Conservation (phyloP, 2,113 vertebrate species). For the Chaetorhynchus papuensis region DNA sequence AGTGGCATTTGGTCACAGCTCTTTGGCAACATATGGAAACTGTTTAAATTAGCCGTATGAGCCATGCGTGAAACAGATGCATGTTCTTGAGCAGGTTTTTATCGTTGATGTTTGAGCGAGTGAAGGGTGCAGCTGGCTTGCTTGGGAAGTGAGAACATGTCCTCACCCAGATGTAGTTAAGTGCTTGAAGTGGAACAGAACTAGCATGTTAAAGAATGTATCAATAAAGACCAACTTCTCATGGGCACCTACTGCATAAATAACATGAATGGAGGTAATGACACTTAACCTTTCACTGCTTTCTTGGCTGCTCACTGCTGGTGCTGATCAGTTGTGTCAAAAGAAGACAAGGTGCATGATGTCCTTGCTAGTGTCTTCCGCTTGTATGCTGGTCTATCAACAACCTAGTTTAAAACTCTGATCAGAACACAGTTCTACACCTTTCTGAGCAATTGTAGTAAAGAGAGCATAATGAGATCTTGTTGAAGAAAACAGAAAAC, state of each 20-base stretch:
- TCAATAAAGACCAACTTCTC: not conserved
- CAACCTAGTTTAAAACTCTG: not conserved
- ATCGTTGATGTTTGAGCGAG: not conserved
- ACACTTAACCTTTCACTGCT: not conserved
- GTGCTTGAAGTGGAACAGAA: constrained; percentile 1
- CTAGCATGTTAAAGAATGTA: not conserved
- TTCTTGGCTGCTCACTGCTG: not conserved
- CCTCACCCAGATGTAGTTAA: not conserved
- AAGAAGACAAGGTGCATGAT: not conserved
- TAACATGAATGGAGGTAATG: not conserved
- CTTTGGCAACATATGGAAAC: constrained; percentile 52
- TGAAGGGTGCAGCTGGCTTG: constrained; percentile 41
- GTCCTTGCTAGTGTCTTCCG: not conserved
- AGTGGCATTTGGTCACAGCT: constrained; percentile 46
- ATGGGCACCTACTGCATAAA: not conserved
- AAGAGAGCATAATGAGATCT: not conserved
- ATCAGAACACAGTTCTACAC: not conserved
- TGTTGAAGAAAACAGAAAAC: not conserved
- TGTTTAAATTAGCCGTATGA: constrained; percentile 10
- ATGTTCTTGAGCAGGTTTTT: constrained; percentile 27
- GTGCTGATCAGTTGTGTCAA: not conserved
- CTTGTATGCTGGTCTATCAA: not conserved
- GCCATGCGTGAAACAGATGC: constrained; percentile 50
- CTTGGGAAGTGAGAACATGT: constrained; percentile 12
- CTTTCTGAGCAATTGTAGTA: not conserved